Conservation (phyloP, 2,113 vertebrate genomes). For the Plotosus lineatus region DNA sequence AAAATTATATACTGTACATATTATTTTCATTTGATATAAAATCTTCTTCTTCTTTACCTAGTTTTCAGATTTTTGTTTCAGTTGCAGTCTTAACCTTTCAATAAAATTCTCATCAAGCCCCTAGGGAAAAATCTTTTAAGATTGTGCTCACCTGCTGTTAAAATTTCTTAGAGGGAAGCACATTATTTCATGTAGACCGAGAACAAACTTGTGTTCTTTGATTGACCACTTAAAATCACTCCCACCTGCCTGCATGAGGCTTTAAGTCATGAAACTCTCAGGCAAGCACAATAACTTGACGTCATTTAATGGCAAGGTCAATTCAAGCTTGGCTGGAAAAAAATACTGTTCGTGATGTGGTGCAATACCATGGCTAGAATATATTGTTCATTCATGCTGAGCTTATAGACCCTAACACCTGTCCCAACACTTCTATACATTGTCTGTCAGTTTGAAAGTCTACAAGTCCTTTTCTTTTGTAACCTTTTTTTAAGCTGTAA, state of each 20-base stretch:
- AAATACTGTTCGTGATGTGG: conserved; percentile 21
- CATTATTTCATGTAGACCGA: conserved; percentile 26
- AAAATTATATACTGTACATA: no score
- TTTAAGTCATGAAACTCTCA: conserved; percentile 37
- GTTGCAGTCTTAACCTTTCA: conserved; percentile 20
- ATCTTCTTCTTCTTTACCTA: not conserved
- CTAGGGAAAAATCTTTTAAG: conserved; percentile 42
- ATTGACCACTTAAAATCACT: conserved; percentile 38
- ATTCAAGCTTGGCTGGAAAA: not conserved
- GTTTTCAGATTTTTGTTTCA: conserved; percentile 14
- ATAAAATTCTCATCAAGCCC: conserved; percentile 33
- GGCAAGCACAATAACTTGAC: conserved; percentile 41
- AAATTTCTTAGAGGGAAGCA: conserved; percentile 25
- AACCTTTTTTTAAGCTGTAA: not conserved
- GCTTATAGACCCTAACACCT: conserved; percentile 26
- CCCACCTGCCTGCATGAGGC: conserved; percentile 22
- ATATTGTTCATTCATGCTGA: conserved; percentile 19
- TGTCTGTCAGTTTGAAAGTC: not conserved
- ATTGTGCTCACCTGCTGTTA: conserved; percentile 43
- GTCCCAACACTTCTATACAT: conserved; percentile 29
- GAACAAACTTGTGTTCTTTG: conserved; percentile 40
- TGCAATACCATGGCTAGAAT: not conserved
- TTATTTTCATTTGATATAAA: not conserved
- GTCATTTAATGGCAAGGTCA: conserved; percentile 34
- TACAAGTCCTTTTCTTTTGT: conserved; percentile 11